Evolutionary conservation across 1,140 invertebrate species (phyloP), one percentile per base, ranked within the genome.

Genomic region (Bombyx mandarina): DNA sequence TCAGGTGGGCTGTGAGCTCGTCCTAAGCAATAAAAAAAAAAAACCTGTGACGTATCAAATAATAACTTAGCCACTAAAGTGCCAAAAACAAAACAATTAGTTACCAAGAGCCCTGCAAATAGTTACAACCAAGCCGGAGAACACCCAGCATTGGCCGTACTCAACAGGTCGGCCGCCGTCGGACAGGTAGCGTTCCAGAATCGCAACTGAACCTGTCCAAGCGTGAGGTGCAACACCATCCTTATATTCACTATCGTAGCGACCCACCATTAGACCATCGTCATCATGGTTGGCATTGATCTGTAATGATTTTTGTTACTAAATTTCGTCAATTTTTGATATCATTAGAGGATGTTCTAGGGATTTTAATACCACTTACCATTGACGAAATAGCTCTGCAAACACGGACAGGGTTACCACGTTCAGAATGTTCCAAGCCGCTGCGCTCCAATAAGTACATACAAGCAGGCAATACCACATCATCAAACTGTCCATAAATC

Each of bases 111-210:
- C 83, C 71, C 90, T 79, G 69, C 90, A 91, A 89, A 93, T 89
- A 45, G 93, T 93, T 2, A 92, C 93, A 1, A 91, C 88, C 7
- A 93, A 84, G 26, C 91, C 94, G 10, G 94, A 92, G 75, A 93
- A 95, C 2, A 95, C 93, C 94, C 94, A 96, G 77, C 94, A 95
- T 75, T 96, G 94, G 1, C 93, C 94, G 76, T 93, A 96, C 76
- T 93, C 92, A 2, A 95, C 93, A 1, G 93, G 90, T 51, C 86
- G 79, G 54, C 91, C 90, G 8, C 89, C 90, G n/a, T 89, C 89
- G 45, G 79, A 91, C 48, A 89, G 89, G 69, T 89, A 95, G 77
- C 93, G 82, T 68, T 94, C 92, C 70, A 94, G 75, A 53, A 95
- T 94, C 35, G 91, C 89, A 0, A 91, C 88, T 35, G 91, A 92